Evolutionary conservation across 2,888 invertebrate genomes (phyloP).

Genomic region (Drosophila flavopinicola): DNA sequence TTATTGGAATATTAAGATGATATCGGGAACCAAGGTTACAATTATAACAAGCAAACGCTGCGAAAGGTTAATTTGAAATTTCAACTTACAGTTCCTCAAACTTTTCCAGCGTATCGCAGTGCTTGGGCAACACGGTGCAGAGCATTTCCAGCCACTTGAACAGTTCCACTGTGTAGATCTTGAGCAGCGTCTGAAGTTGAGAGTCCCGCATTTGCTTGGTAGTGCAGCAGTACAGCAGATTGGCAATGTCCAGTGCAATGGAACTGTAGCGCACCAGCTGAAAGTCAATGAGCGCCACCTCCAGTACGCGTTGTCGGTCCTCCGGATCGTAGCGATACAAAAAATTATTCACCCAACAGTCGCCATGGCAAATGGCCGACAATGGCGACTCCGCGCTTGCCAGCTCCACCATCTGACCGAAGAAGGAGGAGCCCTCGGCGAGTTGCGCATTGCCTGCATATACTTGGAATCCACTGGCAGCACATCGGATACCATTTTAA

Average conservation of each 20-base stretch:
- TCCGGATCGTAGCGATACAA: constrained; percentile 86
- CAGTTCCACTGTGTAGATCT: constrained; percentile 87
- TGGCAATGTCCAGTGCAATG: constrained; percentile 88
- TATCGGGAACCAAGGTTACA: no score
- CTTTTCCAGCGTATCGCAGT: constrained; percentile 85
- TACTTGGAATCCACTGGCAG: constrained; percentile 85
- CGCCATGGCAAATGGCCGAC: constrained; percentile 90
- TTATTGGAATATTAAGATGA: no score
- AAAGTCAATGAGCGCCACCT: constrained; percentile 89
- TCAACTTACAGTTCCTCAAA: constrained; percentile 80
- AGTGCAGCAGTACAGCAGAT: constrained; percentile 88
- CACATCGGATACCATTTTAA: constrained; percentile 86
- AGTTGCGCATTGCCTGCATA: constrained; percentile 86
- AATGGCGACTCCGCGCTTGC: constrained; percentile 87
- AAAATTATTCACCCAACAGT: constrained; percentile 91
- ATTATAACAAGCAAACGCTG: no score
- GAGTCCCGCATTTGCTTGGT: constrained; percentile 87
- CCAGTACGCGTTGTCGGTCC: constrained; percentile 85
- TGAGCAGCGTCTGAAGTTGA: constrained; percentile 86
- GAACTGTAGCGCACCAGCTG: constrained; percentile 89
- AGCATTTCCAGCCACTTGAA: constrained; percentile 86
- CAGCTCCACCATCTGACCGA: constrained; percentile 88
- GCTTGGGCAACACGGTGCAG: constrained; percentile 84
- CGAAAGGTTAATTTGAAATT: no score
- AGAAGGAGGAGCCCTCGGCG: constrained; percentile 88